Percentiles rank a stretch among this genome's conserved stretches.
Evolutionary conservation across 2,797 vertebrate genomes (phyloP).

Genomic region (Merluccius polli): DNA sequence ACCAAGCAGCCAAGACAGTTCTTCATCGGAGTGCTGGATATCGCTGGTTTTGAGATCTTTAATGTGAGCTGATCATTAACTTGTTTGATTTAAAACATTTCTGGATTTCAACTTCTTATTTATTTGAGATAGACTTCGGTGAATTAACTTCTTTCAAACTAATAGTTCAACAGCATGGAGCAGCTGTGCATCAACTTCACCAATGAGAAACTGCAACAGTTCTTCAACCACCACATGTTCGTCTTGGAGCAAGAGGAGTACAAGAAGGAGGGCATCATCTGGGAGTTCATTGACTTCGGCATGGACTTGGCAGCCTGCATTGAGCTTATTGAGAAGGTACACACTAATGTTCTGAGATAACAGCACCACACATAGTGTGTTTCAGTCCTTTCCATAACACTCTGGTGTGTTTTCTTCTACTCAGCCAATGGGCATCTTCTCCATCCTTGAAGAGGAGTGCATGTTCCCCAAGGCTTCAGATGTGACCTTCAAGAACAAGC

Average conservation of each 20-base stretch:
- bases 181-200: constrained; percentile 10
- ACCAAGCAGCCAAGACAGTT: constrained; percentile 81
- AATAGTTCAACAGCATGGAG: constrained; percentile 9
- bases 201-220: constrained; percentile 11
- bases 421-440: constrained; percentile 81
- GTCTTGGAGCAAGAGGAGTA: constrained; percentile 7
- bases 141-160: not conserved
- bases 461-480: constrained; percentile 84
- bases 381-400: not conserved
- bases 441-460: constrained; percentile 84
- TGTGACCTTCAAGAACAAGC: constrained; percentile 70
- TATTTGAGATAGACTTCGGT: not conserved
- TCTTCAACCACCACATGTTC: constrained; percentile 8
- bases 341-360: not conserved
- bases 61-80: constrained; percentile 7
- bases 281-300: constrained; percentile 8
- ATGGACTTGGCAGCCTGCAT: constrained; percentile 8
- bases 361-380: not conserved
- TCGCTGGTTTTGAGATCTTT: constrained; percentile 28
- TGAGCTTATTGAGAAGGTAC: constrained; percentile 9
- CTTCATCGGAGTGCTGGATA: constrained; percentile 26
- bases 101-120: not conserved
- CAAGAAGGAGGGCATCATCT: constrained; percentile 8
- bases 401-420: not conserved
- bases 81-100: not conserved